phyloP scores from a whole-genome alignment of 2,797 vertebrate species.

The Gymnopithys bicolor region DNA sequence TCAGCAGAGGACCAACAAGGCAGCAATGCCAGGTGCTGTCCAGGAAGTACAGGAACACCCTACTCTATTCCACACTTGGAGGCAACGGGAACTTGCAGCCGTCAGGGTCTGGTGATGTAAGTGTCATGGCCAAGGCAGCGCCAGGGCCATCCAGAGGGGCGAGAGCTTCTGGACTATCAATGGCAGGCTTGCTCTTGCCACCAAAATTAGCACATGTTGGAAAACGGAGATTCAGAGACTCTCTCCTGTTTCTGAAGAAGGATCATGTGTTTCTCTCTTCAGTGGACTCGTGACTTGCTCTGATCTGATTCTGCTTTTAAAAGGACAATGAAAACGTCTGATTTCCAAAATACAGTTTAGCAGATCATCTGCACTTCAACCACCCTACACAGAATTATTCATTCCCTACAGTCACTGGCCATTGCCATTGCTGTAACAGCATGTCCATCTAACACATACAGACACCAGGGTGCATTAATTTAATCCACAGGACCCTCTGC shows the following conservation, averaged over 20 bases:
- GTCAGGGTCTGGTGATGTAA: not conserved
- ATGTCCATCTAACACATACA: not conserved
- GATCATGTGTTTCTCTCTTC: not conserved
- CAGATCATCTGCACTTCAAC: not conserved
- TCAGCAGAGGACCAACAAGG: fast-evolving
- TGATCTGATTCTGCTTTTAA: not conserved
- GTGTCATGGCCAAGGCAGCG: not conserved
- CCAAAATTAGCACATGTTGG: fast-evolving
- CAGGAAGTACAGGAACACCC: not conserved
- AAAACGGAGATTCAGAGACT: not conserved
- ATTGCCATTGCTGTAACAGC: not conserved
- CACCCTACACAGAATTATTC: slow-evolving; percentile 14
- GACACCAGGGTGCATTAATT: not conserved
- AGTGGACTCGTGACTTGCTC: not conserved
- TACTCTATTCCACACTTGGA: no score
- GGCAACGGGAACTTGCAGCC: not conserved
- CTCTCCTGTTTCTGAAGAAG: not conserved
- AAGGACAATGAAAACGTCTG: not conserved
- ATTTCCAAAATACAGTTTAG: not conserved
- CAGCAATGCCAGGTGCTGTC: not conserved
- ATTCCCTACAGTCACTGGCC: not conserved
- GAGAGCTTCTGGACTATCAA: not conserved
- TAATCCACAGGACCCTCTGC: slow-evolving; percentile 1
- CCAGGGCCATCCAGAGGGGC: not conserved
- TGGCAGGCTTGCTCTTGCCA: fast-evolving